Conservation (phyloP, 2,113 vertebrate genomes). For the Panthera leo region DNA sequence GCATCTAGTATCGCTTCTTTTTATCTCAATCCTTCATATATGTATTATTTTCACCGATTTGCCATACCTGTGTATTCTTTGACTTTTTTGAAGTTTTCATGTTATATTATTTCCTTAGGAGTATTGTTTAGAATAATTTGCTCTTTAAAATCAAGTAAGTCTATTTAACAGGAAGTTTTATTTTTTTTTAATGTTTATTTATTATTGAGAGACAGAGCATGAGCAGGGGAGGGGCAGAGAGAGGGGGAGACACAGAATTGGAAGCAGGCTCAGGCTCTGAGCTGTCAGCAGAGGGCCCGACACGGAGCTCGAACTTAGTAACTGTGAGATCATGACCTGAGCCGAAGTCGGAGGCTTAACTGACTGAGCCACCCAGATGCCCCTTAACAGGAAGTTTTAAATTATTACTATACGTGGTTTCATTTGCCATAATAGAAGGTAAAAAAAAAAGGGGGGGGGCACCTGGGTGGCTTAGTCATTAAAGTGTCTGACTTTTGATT, state of each 20-base stretch:
- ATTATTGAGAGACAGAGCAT: too few relatives aligned
- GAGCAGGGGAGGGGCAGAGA: too few relatives aligned
- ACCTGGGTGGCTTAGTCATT: too few relatives aligned
- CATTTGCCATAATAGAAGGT: not conserved
- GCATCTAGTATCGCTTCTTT: not conserved
- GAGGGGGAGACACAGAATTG: too few relatives aligned
- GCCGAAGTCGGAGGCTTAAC: too few relatives aligned
- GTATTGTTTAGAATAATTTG: not conserved
- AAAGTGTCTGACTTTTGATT: too few relatives aligned
- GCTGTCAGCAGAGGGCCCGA: too few relatives aligned
- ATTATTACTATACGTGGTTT: not conserved
- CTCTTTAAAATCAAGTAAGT: not conserved
- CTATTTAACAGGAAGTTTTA: not conserved
- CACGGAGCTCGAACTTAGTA: too few relatives aligned
- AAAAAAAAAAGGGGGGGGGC: not conserved
- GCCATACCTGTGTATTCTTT: not conserved
- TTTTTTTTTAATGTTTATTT: too few relatives aligned
- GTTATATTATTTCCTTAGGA: not conserved
- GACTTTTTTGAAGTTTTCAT: not conserved
- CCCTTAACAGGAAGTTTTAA: not conserved
- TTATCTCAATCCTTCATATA: not conserved
- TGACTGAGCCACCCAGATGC: too few relatives aligned
- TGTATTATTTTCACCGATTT: not conserved
- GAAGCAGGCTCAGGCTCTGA: too few relatives aligned
- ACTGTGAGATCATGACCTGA: too few relatives aligned